phyloP scores from a whole-genome alignment of 2,797 vertebrate genomes.

The Melanotaenia parkinsoni region DNA sequence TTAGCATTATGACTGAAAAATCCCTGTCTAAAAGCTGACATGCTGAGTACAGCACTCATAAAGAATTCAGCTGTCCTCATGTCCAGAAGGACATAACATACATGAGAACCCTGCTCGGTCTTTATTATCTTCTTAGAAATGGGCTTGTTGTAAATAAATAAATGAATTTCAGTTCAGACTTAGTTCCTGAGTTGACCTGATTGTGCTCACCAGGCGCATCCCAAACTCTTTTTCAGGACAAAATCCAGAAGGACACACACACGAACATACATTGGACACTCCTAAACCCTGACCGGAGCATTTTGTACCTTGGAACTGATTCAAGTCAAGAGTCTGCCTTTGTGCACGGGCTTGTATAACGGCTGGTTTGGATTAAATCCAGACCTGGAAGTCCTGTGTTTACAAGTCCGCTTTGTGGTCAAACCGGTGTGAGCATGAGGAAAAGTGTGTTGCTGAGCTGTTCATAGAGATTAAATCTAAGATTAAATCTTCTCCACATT shows the following conservation, averaged over 20 bases:
- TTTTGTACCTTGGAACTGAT: slow-evolving; percentile 57
- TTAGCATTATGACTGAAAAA: too few relatives aligned
- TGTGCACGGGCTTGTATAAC: slow-evolving; percentile 59
- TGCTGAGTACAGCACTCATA: too few relatives aligned
- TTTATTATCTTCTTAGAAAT: too few relatives aligned
- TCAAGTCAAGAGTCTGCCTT: slow-evolving; percentile 51
- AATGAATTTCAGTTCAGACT: too few relatives aligned
- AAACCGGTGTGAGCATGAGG: slow-evolving; percentile 48
- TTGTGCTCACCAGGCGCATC: background rate
- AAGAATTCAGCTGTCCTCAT: too few relatives aligned
- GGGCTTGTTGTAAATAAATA: too few relatives aligned
- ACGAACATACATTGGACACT: slow-evolving; percentile 41
- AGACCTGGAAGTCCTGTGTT: slow-evolving; percentile 79
- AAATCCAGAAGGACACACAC: background rate
- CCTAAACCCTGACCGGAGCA: slow-evolving; percentile 47
- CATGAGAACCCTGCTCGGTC: too few relatives aligned
- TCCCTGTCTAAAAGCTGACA: too few relatives aligned
- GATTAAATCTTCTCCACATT: too few relatives aligned
- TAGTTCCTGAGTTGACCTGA: too few relatives aligned
- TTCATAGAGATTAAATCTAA: slow-evolving; percentile 40
- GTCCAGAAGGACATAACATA: too few relatives aligned
- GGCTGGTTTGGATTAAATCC: slow-evolving; percentile 40
- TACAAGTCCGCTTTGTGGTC: slow-evolving; percentile 54
- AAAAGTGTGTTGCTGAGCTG: slow-evolving; percentile 40
- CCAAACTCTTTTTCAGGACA: background rate